Evolutionary conservation across 2,797 vertebrate genomes (phyloP).

Genomic region (Phrynocephalus forsythii): DNA sequence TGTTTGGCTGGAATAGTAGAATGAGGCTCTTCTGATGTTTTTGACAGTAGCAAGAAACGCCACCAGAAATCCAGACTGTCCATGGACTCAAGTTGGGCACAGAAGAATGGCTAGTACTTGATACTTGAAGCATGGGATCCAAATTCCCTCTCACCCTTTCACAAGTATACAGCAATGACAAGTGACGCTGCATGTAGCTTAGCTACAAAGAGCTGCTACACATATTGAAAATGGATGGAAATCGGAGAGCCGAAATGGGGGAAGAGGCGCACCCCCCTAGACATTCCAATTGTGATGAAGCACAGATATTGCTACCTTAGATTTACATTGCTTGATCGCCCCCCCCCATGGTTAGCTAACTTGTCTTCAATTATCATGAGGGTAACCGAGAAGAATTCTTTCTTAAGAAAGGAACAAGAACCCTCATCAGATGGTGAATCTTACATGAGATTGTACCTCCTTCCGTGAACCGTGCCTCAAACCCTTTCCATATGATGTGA

Average conservation of each 20-base stretch:
- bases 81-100: background rate
- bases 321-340: background rate
- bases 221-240: background rate
- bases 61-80: background rate
- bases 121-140: background rate
- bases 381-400: background rate
- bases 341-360: slow-evolving; percentile 27
- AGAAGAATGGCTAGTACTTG: background rate
- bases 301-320: slow-evolving; percentile 39
- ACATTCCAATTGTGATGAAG: background rate
- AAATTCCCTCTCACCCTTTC: background rate
- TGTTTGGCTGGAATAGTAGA: background rate
- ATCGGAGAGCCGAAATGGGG: background rate
- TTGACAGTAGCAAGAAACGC: background rate
- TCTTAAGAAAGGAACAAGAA: background rate
- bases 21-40: background rate
- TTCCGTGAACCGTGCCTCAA: background rate
- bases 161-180: too few relatives aligned
- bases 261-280: too few relatives aligned
- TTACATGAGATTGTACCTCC: background rate
- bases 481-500: slow-evolving; percentile 19
- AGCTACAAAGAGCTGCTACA: background rate
- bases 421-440: too few relatives aligned
- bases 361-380: slow-evolving; percentile 8
- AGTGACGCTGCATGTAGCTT: background rate